phyloP scores from a whole-genome alignment of 2,888 invertebrate genomes.

The Pterostichus madidus region DNA sequence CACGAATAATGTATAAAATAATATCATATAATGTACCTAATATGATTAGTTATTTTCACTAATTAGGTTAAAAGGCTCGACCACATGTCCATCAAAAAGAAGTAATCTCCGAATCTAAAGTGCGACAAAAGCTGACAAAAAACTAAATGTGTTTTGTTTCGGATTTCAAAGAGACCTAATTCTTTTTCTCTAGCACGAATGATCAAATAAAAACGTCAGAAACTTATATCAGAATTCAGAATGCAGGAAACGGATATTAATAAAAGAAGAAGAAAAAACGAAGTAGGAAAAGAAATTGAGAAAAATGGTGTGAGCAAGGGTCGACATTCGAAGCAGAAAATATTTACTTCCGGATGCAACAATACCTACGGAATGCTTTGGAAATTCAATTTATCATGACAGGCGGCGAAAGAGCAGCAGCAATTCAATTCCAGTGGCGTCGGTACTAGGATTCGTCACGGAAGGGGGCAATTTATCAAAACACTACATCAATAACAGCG shows the following conservation, averaged over 20 bases:
- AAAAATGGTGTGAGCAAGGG: constrained; percentile 54
- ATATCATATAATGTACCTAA: not conserved
- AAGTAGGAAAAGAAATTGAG: constrained; percentile 49
- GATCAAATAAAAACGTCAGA: constrained; percentile 51
- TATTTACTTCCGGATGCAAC: constrained; percentile 65
- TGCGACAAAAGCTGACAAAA: not conserved
- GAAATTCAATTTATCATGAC: constrained; percentile 64
- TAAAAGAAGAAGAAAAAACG: constrained; percentile 48
- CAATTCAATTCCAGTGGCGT: constrained; percentile 50
- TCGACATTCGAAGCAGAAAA: constrained; percentile 64
- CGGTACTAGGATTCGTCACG: constrained; percentile 11
- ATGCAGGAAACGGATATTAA: constrained; percentile 54
- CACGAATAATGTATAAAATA: not conserved
- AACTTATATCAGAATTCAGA: constrained; percentile 42
- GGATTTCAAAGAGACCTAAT: not conserved
- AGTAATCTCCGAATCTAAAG: constrained; percentile 8
- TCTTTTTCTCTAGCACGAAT: constrained; percentile 26
- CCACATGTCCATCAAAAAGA: not conserved
- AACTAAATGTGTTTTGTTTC: constrained; percentile 22
- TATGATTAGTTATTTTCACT: constrained; percentile 2
- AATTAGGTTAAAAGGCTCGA: constrained; percentile 29
- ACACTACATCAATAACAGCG: constrained; percentile 18
- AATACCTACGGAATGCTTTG: constrained; percentile 62
- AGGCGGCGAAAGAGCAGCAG: constrained; percentile 55
- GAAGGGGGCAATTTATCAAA: constrained; percentile 32